Evolutionary conservation across 2,888 invertebrate genomes (phyloP).

Genomic region (Lymantria dispar): DNA sequence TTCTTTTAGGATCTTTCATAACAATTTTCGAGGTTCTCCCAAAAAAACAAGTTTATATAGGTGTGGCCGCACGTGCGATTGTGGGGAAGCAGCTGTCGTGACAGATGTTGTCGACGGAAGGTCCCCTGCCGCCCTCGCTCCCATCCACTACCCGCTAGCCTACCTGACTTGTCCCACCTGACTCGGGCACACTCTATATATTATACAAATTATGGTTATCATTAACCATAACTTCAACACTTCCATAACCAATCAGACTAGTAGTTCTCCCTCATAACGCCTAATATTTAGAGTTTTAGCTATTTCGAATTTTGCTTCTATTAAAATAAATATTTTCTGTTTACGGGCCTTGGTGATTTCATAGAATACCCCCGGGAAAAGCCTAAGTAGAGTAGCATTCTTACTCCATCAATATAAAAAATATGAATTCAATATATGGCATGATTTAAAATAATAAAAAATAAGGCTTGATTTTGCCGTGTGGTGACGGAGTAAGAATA

Average conservation of each 20-base stretch:
- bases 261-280: too few species aligned
- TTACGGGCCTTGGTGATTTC: too few species aligned
- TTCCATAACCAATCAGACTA: slow-evolving; percentile 22
- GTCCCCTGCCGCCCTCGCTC: slow-evolving; percentile 34
- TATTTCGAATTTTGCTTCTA: too few species aligned
- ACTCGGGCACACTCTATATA: slow-evolving; percentile 37
- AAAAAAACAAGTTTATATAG: slow-evolving; percentile 63
- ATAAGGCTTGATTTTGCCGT: too few species aligned
- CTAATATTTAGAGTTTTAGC: not conserved
- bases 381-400: too few species aligned
- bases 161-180: slow-evolving; percentile 59
- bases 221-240: slow-evolving; percentile 27
- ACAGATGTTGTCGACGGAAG: slow-evolving; percentile 74
- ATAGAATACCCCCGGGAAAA: too few species aligned
- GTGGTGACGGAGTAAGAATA: too few species aligned
- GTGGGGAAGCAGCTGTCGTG: slow-evolving; percentile 69
- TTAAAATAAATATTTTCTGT: too few species aligned
- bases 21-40: slow-evolving; percentile 43
- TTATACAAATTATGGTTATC: slow-evolving; percentile 32
- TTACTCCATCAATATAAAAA: too few species aligned
- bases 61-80: slow-evolving; percentile 73
- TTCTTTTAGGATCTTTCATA: slow-evolving; percentile 42
- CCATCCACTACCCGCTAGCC: slow-evolving; percentile 22
- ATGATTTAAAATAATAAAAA: too few species aligned
- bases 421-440: too few species aligned